Percentiles rank a stretch among this genome's conserved stretches.
Conservation (phyloP, 2,888 invertebrate species). For the Conops quadrifasciatus region DNA sequence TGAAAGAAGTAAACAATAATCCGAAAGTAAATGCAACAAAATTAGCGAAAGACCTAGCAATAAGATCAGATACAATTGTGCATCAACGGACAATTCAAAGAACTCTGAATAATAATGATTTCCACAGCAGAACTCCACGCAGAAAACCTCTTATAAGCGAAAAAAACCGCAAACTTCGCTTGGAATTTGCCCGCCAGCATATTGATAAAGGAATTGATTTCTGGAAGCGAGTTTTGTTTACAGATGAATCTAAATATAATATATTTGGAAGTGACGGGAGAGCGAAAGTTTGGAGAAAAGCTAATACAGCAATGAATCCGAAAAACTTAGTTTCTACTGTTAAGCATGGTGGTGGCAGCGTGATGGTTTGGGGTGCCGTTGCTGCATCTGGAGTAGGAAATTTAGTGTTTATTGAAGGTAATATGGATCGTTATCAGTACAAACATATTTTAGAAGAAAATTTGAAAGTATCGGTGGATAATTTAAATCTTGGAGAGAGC, state of each 20-base stretch:
- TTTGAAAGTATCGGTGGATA: constrained; percentile 37
- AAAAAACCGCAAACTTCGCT: too few relatives aligned
- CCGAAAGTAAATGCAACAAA: background rate
- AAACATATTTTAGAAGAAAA: constrained; percentile 39
- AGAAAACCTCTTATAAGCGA: too few relatives aligned
- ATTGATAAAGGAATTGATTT: too few relatives aligned
- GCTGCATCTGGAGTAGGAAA: constrained; percentile 28
- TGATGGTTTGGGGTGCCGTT: constrained; percentile 48
- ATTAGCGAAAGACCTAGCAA: background rate
- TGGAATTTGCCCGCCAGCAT: too few relatives aligned
- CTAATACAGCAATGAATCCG: constrained; percentile 41
- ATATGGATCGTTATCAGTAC: constrained; percentile 44
- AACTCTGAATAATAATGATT: background rate
- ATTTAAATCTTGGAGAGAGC: constrained; percentile 29
- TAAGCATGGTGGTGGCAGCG: constrained; percentile 51
- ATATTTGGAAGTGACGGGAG: constrained; percentile 42
- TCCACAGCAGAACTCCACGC: too few relatives aligned
- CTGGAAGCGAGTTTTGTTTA: constrained; percentile 48
- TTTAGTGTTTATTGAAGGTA: constrained; percentile 46
- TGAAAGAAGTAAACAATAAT: background rate
- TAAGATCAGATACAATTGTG: too few relatives aligned
- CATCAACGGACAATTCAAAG: background rate
- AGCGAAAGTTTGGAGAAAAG: too few relatives aligned
- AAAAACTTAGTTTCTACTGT: constrained; percentile 46
- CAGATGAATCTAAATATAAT: constrained; percentile 48